Evolutionary conservation across 2,113 vertebrate species (phyloP), one percentile per base, ranked within the genome.

Genomic region (Scatophagus argus): DNA sequence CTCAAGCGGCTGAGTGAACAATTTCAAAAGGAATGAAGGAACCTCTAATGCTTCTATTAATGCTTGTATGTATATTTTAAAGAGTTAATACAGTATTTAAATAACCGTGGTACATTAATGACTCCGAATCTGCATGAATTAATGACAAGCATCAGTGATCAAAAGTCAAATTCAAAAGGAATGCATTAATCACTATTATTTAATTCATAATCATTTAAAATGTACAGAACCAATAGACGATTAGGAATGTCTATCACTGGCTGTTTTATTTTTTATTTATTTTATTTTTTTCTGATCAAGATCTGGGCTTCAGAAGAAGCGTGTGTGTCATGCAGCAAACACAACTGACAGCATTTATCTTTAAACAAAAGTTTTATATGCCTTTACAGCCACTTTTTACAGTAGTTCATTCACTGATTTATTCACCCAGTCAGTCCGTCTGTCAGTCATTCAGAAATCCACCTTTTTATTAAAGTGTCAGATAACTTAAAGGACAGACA

Each of bases 141-240:
- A 91, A 90, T 89, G 79, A 93, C 66, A 69, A 88, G 88, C 85
- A 83, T 83, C 81, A 74, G 51, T 25, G 78, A 90, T 92, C 77
- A 91, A 89, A 90, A 83, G 67, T 79, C 66, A 47, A 68, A 86
- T 91, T 91, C 86, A 94, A 91, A 93, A 77, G 44, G 92, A 93
- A 93, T 92, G 51, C 62, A 93, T 93, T 92, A 91, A 93, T 93
- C 77, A 6, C 69, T 86, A 87, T 93, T 93, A 91, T 93, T 87
- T 93, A 87, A 94, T 95, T 92, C 73, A 94, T 91, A 88, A 43
- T 89, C 84, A 89, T 92, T 83, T 83, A 73, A 88, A 87, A 86
- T 88, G 63, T 84, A 82, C 59, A 79, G 73, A 87, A 82, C 69
- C 77, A 56, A 84, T 82, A 81, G 64, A 81, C 78, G 74, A 75